Evolutionary conservation across 1,140 invertebrate species (phyloP).

Genomic region (Theocolax elegans): DNA sequence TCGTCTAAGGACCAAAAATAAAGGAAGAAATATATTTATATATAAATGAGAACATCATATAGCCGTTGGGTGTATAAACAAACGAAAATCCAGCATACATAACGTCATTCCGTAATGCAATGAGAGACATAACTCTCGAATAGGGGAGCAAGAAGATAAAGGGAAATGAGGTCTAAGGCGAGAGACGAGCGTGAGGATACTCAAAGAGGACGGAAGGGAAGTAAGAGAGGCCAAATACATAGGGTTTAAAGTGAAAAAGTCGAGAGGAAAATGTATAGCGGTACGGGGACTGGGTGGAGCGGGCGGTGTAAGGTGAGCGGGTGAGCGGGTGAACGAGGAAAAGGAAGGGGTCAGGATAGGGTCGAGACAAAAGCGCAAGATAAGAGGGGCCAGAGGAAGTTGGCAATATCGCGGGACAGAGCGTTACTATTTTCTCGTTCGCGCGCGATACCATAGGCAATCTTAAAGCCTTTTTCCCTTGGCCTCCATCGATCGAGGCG

Average conservation of each 20-base stretch:
- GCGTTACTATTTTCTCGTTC: conserved; percentile 45
- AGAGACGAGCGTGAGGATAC: conserved; percentile 8
- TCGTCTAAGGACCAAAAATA: too few species aligned
- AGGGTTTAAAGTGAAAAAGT: neutral
- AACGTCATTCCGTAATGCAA: conserved; percentile 1
- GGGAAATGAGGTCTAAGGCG: neutral
- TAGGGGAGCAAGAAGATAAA: neutral
- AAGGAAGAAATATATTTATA: too few species aligned
- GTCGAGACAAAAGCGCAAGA: conserved; percentile 41
- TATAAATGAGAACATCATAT: too few species aligned
- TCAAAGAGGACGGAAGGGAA: neutral
- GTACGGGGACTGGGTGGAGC: neutral
- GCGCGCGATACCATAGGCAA: conserved; percentile 43
- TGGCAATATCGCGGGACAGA: conserved; percentile 45
- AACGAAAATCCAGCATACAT: neutral
- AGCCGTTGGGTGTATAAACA: too few species aligned
- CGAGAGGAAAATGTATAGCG: conserved; percentile 13
- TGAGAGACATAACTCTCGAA: conserved; percentile 8
- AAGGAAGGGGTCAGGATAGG: neutral
- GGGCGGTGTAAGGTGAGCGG: neutral
- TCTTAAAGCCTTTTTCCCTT: conserved; percentile 30
- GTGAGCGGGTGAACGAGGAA: neutral
- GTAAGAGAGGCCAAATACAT: conserved; percentile 14
- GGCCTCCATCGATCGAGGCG: conserved; percentile 32
- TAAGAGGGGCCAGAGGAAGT: conserved; percentile 45